Evolutionary conservation across 2,888 invertebrate species (phyloP).

Genomic region (Lochmaea capreae): DNA sequence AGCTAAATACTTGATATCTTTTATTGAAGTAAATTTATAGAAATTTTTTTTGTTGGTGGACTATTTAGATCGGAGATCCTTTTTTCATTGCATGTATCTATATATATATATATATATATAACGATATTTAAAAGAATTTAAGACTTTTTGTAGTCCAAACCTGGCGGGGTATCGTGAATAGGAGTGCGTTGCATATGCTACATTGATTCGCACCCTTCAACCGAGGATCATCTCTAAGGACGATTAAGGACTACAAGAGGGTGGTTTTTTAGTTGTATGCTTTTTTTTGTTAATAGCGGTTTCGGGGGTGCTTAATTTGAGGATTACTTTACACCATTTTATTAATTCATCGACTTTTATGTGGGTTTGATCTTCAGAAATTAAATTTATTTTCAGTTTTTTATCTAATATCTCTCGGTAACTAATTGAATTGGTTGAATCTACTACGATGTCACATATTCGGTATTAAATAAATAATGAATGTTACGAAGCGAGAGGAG

Average conservation of each 20-base stretch:
- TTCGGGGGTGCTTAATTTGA: slow-evolving; percentile 44
- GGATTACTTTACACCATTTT: slow-evolving; percentile 22
- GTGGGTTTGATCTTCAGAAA: too few relatives aligned
- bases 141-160: slow-evolving; percentile 1
- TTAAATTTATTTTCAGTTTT: background rate
- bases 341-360: background rate
- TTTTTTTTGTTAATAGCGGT: slow-evolving; percentile 47
- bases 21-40: too few relatives aligned
- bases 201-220: slow-evolving; percentile 55
- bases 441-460: slow-evolving; percentile 51
- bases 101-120: too few relatives aligned
- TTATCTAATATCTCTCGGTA: background rate
- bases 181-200: slow-evolving; percentile 51
- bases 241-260: slow-evolving; percentile 36
- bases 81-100: too few relatives aligned
- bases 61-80: too few relatives aligned
- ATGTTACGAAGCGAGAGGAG: slow-evolving; percentile 43
- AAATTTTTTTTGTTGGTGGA: too few relatives aligned
- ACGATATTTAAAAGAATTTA: too few relatives aligned
- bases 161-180: background rate
- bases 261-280: slow-evolving; percentile 18
- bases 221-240: slow-evolving; percentile 44
- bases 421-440: slow-evolving; percentile 52
- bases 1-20: too few relatives aligned
- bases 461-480: slow-evolving; percentile 52